Evolutionary conservation across 2,113 vertebrate genomes (phyloP), one percentile per base, ranked within the genome.

Genomic region (Mungos mungo): DNA sequence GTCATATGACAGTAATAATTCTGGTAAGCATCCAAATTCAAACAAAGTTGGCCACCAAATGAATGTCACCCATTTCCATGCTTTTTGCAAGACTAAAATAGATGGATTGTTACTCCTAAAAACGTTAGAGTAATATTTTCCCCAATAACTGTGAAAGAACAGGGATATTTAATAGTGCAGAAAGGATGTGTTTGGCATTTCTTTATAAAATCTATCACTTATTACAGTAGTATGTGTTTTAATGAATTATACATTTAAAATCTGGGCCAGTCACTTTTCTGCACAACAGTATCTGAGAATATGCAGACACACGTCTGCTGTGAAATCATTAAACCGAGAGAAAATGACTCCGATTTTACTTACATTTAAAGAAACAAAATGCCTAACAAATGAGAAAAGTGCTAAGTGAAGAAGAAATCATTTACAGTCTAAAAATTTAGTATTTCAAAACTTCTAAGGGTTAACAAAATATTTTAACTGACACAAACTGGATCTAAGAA

Each of bases 391-490:
- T 93, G 97, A 95, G 97, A 87, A 98, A 96, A 96, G 79, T 97
- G 93, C 80, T 92, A 87, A 88, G 96, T 95, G 97, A 97, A 97
- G 96, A 97, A 35, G 97, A 96, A 98, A 95, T 77, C 92, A 98
- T 97, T 97, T 95, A 1, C 4, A 95, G 94, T 97, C 98, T 98
- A 91, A 98, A 98, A 98, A 91, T 33, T 92, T 93, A 97, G 77
- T 87, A 77, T 76, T 89, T 97, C 77, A 97, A 98, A 97, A 98
- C 96, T 95, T 97, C 97, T 96, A 95, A 71, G 92, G 97, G 94
- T 72, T 96, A 98, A 98, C 90, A 96, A 98, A 98, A 41, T 85
- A 88, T 97, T 98, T 98, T 98, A 98, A 98, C 94, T 81, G 94
- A 93, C 97, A 98, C 96, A 98, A 98, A 98, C 66, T 97, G 84